Evolutionary conservation across 2,113 vertebrate species (phyloP).

Genomic region (Phoxinus phoxinus): DNA sequence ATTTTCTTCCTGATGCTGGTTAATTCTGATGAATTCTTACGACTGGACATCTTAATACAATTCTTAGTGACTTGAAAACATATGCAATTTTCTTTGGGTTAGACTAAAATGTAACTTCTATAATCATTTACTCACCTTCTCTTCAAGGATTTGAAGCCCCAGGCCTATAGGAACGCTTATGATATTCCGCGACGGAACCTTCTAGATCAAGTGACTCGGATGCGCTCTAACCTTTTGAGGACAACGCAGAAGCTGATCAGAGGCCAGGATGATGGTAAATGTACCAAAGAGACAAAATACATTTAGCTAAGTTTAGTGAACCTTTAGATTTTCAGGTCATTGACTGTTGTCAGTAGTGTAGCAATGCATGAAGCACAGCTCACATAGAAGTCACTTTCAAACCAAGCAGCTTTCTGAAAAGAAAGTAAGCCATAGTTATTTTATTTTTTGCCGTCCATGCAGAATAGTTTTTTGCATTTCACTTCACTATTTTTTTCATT

Average conservation of each 20-base stretch:
- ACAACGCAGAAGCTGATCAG: conserved; percentile 83
- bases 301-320: background rate
- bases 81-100: background rate
- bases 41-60: background rate
- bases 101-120: background rate
- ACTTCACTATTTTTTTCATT: background rate
- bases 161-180: conserved; percentile 94
- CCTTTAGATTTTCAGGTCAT: background rate
- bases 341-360: background rate
- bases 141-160: conserved; percentile 89
- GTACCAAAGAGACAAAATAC: background rate
- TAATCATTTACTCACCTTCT: background rate
- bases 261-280: conserved; percentile 91
- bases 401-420: background rate
- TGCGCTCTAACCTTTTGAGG: conserved; percentile 95
- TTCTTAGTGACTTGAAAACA: background rate
- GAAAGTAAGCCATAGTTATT: background rate
- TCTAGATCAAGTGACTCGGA: conserved; percentile 95
- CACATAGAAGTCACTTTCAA: background rate
- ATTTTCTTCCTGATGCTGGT: background rate
- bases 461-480: background rate
- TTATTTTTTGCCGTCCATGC: background rate
- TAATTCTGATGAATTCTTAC: background rate
- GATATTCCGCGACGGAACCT: conserved; percentile 94
- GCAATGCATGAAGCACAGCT: background rate